Conservation (phyloP, 2,888 invertebrate species). For the Elmis aenea region DNA sequence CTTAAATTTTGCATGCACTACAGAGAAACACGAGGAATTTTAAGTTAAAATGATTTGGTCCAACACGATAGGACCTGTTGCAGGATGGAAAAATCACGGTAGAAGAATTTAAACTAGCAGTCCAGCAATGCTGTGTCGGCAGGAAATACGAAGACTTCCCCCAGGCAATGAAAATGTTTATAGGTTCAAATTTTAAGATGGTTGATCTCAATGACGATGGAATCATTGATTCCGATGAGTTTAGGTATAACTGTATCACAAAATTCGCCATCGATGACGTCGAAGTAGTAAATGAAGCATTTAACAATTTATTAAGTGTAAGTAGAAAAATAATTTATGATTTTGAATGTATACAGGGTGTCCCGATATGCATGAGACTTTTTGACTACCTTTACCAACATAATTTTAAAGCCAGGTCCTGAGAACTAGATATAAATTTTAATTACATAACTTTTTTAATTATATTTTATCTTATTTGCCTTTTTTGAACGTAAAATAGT, state of each 20-base stretch:
- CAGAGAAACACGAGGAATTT: too few relatives aligned
- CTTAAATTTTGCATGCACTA: too few relatives aligned
- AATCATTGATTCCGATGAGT: conserved; percentile 73
- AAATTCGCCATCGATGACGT: conserved; percentile 75
- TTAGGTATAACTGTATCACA: conserved; percentile 75
- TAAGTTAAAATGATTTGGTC: conserved; percentile 1
- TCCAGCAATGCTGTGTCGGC: conserved; percentile 75
- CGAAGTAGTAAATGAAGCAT: conserved; percentile 71
- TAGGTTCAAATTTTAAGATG: conserved; percentile 77
- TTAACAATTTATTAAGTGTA: conserved; percentile 69
- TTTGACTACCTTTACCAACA: too few relatives aligned
- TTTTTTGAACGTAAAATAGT: too few relatives aligned
- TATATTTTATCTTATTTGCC: too few relatives aligned
- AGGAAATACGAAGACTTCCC: conserved; percentile 74
- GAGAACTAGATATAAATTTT: too few relatives aligned
- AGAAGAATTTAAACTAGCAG: conserved; percentile 77
- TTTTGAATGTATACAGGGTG: too few relatives aligned
- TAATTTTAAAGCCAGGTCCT: too few relatives aligned
- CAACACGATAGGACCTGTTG: conserved; percentile 40
- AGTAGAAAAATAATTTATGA: too few relatives aligned
- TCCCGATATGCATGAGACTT: too few relatives aligned
- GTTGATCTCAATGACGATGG: conserved; percentile 78
- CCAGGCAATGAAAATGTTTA: conserved; percentile 81
- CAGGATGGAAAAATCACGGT: conserved; percentile 79
- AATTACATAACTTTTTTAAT: too few relatives aligned